Evolutionary conservation across 2,888 invertebrate genomes (phyloP).

Genomic region (Orgyia antiqua): DNA sequence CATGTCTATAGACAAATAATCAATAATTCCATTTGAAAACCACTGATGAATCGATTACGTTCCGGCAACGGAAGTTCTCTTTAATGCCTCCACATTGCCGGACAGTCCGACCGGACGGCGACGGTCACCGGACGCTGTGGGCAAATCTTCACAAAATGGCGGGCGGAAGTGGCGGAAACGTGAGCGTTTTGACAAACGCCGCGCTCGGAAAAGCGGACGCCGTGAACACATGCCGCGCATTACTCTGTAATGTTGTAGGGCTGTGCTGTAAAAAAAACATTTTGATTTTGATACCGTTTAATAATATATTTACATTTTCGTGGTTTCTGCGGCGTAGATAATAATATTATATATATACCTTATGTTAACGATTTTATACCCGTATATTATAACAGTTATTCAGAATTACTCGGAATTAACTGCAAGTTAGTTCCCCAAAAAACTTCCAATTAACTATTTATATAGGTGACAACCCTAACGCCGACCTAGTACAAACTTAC

Average conservation of each 20-base stretch:
- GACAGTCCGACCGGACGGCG: slow-evolving; percentile 46
- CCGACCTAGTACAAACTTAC: slow-evolving; percentile 5
- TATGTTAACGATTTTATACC: too few relatives aligned
- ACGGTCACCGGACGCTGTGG: slow-evolving; percentile 52
- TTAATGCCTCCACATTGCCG: slow-evolving; percentile 71
- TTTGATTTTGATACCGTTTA: too few relatives aligned
- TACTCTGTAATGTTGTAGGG: slow-evolving; percentile 45
- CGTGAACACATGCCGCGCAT: slow-evolving; percentile 49
- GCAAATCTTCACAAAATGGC: slow-evolving; percentile 72
- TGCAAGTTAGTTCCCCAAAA: too few relatives aligned
- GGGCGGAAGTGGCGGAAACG: slow-evolving; percentile 68
- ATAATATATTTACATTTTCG: too few relatives aligned
- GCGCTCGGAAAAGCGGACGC: slow-evolving; percentile 48
- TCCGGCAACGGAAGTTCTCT: slow-evolving; percentile 42
- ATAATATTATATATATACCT: too few relatives aligned
- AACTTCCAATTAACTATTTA: too few relatives aligned
- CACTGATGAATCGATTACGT: slow-evolving; percentile 20
- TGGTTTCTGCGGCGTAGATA: too few relatives aligned
- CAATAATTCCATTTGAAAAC: too few relatives aligned
- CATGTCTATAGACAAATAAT: too few relatives aligned
- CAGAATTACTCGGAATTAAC: too few relatives aligned
- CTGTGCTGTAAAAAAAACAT: too few relatives aligned
- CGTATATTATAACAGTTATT: too few relatives aligned
- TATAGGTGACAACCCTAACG: slow-evolving; percentile 5
- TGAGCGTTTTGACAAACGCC: slow-evolving; percentile 73